Base-by-base conservation (phyloP, 2,888 invertebrate species). In the Blera fallax region DNA sequence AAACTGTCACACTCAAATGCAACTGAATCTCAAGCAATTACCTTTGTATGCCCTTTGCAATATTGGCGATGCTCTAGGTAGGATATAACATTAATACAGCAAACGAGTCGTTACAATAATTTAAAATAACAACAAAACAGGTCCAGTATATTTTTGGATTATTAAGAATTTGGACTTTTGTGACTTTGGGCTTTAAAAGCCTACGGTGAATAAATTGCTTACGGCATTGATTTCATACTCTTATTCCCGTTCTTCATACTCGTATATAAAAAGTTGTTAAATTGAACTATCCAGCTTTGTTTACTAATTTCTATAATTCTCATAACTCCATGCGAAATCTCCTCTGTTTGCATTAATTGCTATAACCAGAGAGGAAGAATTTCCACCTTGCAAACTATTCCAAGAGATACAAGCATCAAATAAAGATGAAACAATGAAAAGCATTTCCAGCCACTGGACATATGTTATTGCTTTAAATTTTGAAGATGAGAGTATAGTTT, bases 391-490 rank as follows among this genome's bases (percentile, higher is more conserved):
- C n/a, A 32, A 40, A 77, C 58, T n/a, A 65, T 64, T 74, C 27
- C 56, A 14, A 37, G 56, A 48, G 56, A 56, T 21, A 37, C 65
- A 60, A 58, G 60, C 34, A 77, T 77, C 50, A 69, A 77, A 77
- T 76, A 77, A 67, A 60, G 77, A 77, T 77, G 77, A 77, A 76
- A 77, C 67, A 77, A 77, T 77, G 58, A 67, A 67, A 67, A 60
- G 29, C 58, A 67, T 60, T 77, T 67, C 40, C 50, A 77, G 77
- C 32, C 54, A 77, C 77, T 77, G 67, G 58, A 67, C 58, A 77
- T 67, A 69, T 58, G 48, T 65, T 64, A 74, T 48, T 77, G 58
- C 77, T 67, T 60, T 60, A 69, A 50, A 69, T 67, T 69, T 58
- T 29, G 40, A 52, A 52, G 58, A 60, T 24, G 16, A 3, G 58